These are phyloP conservation scores for Amyelois transitella DNA, from an alignment of 1,140 invertebrate species.

Conservation along the genomic window DNA sequence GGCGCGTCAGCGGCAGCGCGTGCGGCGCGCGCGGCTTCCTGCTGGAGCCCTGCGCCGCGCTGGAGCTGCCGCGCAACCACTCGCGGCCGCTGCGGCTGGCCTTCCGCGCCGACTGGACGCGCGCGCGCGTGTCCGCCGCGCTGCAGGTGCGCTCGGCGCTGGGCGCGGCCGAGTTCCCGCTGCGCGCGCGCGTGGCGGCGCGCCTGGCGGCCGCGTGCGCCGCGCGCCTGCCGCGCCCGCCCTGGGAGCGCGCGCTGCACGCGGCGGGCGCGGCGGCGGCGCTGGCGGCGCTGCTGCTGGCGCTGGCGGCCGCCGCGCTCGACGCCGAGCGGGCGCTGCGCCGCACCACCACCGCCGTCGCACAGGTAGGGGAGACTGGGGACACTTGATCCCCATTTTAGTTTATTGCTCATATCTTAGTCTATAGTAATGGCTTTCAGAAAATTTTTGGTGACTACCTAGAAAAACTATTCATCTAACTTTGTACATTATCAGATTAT, in stretches of 20 bases:
- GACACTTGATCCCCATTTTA: too few species aligned
- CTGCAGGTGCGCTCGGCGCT: conserved; percentile 32
- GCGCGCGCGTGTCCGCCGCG: conserved; percentile 83
- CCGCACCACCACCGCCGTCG: conserved; percentile 25
- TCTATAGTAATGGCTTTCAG: too few species aligned
- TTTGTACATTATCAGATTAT: too few species aligned
- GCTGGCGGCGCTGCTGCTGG: conserved; percentile 32
- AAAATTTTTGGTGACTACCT: too few species aligned
- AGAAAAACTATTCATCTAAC: too few species aligned
- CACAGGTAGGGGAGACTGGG: too few species aligned
- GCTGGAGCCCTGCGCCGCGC: not conserved
- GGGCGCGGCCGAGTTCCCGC: conserved; percentile 80
- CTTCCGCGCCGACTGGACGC: conserved; percentile 96
- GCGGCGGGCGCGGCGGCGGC: conserved; percentile 24
- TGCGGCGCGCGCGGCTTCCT: conserved; percentile 2
- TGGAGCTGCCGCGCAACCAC: not conserved
- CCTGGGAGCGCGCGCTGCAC: conserved; percentile 81
- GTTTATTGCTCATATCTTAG: too few species aligned
- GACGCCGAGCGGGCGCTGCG: conserved; percentile 44
- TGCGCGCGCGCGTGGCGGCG: conserved; percentile 88
- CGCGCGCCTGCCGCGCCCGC: conserved; percentile 82
- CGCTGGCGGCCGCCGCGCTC: conserved; percentile 32
- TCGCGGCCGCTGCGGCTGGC: conserved; percentile 76
- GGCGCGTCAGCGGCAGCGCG: not conserved
- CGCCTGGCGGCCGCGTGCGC: conserved; percentile 83